Percentiles rank a stretch among this genome's conserved stretches.
Conservation (phyloP, 2,113 vertebrate genomes). For the Columbina picui region DNA sequence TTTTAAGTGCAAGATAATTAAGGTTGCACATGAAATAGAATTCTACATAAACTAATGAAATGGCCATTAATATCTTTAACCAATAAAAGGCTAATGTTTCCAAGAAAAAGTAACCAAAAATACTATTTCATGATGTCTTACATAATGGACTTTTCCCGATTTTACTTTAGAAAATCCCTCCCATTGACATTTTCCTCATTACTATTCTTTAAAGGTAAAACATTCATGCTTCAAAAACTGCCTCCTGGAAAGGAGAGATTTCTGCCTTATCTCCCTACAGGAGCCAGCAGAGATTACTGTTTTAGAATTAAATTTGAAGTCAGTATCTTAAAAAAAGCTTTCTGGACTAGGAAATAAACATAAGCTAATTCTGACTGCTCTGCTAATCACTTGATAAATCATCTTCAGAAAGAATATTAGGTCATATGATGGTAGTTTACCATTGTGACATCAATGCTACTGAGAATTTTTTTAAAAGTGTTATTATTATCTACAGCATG, state of each 20-base stretch:
- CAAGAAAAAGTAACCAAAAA: background rate
- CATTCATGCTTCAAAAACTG: background rate
- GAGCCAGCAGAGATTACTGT: background rate
- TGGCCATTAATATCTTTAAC: background rate
- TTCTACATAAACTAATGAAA: constrained; percentile 2
- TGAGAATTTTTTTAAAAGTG: background rate
- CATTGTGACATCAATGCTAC: background rate
- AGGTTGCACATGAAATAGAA: background rate
- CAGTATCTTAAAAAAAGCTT: background rate
- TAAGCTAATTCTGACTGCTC: constrained; percentile 8
- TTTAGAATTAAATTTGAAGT: background rate
- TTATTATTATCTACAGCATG: background rate
- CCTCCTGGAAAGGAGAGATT: background rate
- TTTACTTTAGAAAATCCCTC: background rate
- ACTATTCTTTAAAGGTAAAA: background rate
- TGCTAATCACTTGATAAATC: constrained; percentile 32
- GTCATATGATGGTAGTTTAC: background rate
- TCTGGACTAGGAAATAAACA: background rate
- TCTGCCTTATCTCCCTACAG: background rate
- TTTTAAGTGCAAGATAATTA: background rate
- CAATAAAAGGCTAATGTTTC: background rate
- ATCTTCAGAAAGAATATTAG: constrained; percentile 4
- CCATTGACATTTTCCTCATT: background rate
- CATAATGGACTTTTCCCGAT: background rate
- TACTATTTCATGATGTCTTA: background rate